Base-by-base conservation (phyloP, 2,113 vertebrate species). In the Carassius carassius region DNA sequence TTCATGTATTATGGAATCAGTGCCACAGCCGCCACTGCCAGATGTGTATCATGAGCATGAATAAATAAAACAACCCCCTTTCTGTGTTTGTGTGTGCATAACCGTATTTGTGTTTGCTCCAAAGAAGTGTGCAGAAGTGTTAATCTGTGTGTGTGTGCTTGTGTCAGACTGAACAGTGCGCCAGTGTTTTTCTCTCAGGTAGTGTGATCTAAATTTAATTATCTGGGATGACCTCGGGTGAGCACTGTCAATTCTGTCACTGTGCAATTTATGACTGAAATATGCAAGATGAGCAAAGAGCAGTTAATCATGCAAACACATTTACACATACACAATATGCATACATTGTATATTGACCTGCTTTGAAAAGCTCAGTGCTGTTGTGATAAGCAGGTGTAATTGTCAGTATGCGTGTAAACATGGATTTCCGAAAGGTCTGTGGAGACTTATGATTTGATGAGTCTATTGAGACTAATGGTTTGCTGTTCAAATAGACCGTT, bases 1-100 rank as follows among this genome's bases (percentile, higher is more conserved):
- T 70, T 90, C 86, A 91, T 90, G 80, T 80, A 86, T 90, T 85
- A 90, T 90, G 78, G 77, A 90, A 85, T 23, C 77, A 37, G 19
- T 62, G 54, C 77, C 56, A 78, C 32, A 62, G 19, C 5, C 3
- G 44, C 77, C 49, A 65, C 32, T 41, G 21, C 47, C 13, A 23
- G 63, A 67, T 65, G 25, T 70, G 35, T 44, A 85, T 72, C 72
- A 84, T 84, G 54, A 63, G 58, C 41, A 84, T 84, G 23, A 76
- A 84, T 65, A 84, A 76, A 51, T 84, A 54, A 69, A 58, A 72
- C 32, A 78, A 41, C 32, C 56, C 23, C 17, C 60, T 14, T 78
- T 47, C 16, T 65, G 75, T 63, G 23, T 78, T 65, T 79, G 21
- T 81, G 47, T 81, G 70, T 77, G 41, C 41, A 35, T 84, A 47